phyloP scores from a whole-genome alignment of 2,113 vertebrate species.

The Crotalus horridus region DNA sequence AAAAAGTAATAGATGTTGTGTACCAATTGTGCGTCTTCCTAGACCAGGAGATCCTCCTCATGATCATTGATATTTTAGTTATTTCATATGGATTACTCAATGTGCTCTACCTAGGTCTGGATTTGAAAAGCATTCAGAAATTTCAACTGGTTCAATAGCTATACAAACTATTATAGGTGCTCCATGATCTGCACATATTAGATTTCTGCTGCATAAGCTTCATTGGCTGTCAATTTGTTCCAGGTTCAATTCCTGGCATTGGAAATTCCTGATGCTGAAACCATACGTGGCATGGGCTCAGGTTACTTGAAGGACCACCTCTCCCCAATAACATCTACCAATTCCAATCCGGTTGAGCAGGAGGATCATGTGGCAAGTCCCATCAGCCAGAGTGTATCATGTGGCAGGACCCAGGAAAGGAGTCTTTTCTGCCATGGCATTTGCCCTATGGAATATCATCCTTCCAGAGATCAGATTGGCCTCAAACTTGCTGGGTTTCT shows the following conservation, averaged over 20 bases:
- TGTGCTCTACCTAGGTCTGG: not conserved
- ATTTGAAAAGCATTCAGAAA: not conserved
- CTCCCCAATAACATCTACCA: not conserved
- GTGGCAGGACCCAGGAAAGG: not conserved
- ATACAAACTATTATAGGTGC: not conserved
- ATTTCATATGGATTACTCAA: not conserved
- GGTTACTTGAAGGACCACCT: not conserved
- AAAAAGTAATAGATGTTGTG: not conserved
- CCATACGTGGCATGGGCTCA: not conserved
- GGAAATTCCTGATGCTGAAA: not conserved
- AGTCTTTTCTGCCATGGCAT: not conserved
- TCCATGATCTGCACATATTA: not conserved
- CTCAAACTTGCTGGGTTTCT: not conserved
- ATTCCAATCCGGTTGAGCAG: not conserved
- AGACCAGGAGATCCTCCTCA: not conserved
- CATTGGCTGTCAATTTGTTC: not conserved
- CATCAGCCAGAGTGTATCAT: not conserved
- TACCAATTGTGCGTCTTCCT: not conserved
- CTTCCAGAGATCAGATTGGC: not conserved
- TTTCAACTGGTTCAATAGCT: not conserved
- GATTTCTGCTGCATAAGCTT: not conserved
- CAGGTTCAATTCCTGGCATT: not conserved
- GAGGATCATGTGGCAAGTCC: not conserved
- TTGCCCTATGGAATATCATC: not conserved
- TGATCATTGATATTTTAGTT: not conserved